Percentiles rank a stretch among this genome's conserved stretches.
Conservation (phyloP, 2,888 invertebrate genomes). For the Drosophila tripunctata region DNA sequence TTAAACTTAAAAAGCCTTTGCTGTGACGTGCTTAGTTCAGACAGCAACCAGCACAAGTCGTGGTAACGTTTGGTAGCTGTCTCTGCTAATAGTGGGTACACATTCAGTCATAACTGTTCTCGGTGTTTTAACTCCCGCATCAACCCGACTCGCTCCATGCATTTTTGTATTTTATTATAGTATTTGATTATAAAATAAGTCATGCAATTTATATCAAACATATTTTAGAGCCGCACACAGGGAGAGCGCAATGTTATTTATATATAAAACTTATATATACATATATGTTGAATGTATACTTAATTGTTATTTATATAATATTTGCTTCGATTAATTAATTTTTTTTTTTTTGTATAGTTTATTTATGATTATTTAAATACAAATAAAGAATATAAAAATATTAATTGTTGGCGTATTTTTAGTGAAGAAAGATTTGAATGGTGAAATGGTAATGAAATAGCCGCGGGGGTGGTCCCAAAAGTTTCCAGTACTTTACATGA, state of each 20-base stretch:
- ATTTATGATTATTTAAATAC: slow-evolving; percentile 6
- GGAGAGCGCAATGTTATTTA: slow-evolving; percentile 30
- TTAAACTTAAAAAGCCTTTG: slow-evolving; percentile 34
- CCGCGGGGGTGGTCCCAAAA: no score
- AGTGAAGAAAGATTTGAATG: neutral
- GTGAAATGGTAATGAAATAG: no score
- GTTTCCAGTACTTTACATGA: no score
- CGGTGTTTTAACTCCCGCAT: slow-evolving; percentile 9
- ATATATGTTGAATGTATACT: slow-evolving; percentile 9
- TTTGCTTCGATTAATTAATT: slow-evolving; percentile 5
- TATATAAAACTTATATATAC: slow-evolving; percentile 20
- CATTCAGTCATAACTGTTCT: slow-evolving; percentile 13
- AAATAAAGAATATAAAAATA: neutral
- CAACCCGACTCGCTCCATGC: slow-evolving; percentile 11
- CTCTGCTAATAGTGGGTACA: slow-evolving; percentile 4
- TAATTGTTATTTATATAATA: slow-evolving; percentile 39
- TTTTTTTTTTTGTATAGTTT: neutral
- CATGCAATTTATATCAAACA: slow-evolving; percentile 20
- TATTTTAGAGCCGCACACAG: slow-evolving; percentile 12
- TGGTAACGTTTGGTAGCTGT: slow-evolving; percentile 8
- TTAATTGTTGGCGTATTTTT: neutral
- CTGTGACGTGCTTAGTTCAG: slow-evolving; percentile 18
- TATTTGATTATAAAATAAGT: slow-evolving; percentile 49
- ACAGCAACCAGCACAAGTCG: neutral
- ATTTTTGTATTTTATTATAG: slow-evolving; percentile 64